Percentiles rank a stretch among this genome's conserved stretches.
Conservation (phyloP, 2,888 invertebrate genomes). For the Amphipyra berbera region DNA sequence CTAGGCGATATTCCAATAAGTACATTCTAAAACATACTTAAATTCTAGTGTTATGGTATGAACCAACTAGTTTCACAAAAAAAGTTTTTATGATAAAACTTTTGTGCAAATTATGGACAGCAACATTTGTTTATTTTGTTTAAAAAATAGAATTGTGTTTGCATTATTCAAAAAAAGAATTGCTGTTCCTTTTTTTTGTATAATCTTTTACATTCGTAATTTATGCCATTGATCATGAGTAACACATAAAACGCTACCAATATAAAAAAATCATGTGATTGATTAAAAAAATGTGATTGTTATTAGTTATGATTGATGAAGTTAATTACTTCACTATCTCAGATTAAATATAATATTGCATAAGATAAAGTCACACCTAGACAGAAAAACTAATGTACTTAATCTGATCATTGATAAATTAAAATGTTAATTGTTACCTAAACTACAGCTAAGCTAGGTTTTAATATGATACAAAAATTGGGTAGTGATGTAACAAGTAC, state of each 20-base stretch:
- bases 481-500: too few species aligned
- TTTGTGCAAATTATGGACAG: too few species aligned
- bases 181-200: too few species aligned
- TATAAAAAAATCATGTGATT: conserved; percentile 65
- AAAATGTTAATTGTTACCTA: not conserved
- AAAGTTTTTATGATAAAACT: too few species aligned
- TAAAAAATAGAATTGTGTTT: too few species aligned
- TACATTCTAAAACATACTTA: too few species aligned
- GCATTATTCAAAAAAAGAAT: too few species aligned
- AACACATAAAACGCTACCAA: conserved; percentile 19
- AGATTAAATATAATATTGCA: conserved; percentile 31
- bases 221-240: conserved; percentile 6
- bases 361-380: conserved; percentile 37
- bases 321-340: conserved; percentile 48
- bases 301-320: conserved; percentile 56
- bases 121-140: too few species aligned
- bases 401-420: conserved; percentile 33
- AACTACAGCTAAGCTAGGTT: not conserved
- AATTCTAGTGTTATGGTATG: too few species aligned
- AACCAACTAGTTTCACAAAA: too few species aligned
- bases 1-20: too few species aligned
- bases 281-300: conserved; percentile 58
- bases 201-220: too few species aligned
- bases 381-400: conserved; percentile 4
- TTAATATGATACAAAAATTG: not conserved